Base-by-base conservation (phyloP, 2,113 vertebrate species). In the Crotalus tigris region DNA sequence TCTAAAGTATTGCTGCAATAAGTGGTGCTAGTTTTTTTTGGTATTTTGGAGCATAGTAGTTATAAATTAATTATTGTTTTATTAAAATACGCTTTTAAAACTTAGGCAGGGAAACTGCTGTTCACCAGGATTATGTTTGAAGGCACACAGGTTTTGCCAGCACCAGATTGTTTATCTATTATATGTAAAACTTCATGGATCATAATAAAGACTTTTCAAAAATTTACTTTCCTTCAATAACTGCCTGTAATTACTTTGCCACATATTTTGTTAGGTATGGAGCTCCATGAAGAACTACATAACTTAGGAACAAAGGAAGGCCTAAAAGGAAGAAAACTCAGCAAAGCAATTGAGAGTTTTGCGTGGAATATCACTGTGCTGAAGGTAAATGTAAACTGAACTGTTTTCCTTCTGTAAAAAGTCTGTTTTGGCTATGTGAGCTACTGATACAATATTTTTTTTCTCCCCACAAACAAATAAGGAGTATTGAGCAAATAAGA, bases 361-460 rank as follows among this genome's bases (percentile, higher is more conserved):
- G 98, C 98, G 0, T 98, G 98, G 98, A 98, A 98, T 94, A 98
- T 98, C 92, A 98, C 98, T 15, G 98, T 98, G 55, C 75, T 98
- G 89, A 98, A 98, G 98, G 98, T 98, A 97, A 93, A 91, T 55
- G 1, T 85, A 92, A 91, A 64, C 54, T 24, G 51, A 44, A 92
- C 13, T 33, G 1, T 51, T 23, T 92, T 1, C 0, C 88, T 55
- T 89, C 58, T 81, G 2, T 0, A 89, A 54, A 59, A 29, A 15
- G 5, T 49, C 13, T 69, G 58, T 26, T 64, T 90, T 64, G 46
- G 24, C 39, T 90, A n/a, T 51, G 85, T 87, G 17, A 26, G 46
- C 39, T 81, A 81, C 15, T 81, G 75, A 44, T 33, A 39, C 54
- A 89, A 15, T 33, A 33, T 46, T 5, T 89, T 89, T 19, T 58